Evolutionary conservation across 1,140 invertebrate genomes (phyloP).

Genomic region (Samia ricini): DNA sequence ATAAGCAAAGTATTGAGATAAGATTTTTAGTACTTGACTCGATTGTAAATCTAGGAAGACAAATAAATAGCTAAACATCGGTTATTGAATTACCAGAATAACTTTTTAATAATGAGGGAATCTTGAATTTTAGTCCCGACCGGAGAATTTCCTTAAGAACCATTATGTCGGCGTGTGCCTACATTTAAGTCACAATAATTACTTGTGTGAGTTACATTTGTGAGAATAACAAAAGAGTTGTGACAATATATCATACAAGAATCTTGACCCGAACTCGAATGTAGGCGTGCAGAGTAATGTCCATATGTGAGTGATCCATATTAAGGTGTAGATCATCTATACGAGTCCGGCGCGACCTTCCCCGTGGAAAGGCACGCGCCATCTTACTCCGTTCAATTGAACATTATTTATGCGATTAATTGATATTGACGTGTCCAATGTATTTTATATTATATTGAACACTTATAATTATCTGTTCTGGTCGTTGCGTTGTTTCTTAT

Average conservation of each 20-base stretch:
- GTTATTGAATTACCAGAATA: too few species aligned
- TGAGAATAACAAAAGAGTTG: neutral
- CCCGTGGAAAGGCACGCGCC: neutral
- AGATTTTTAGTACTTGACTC: too few species aligned
- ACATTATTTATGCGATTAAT: neutral
- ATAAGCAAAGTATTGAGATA: too few species aligned
- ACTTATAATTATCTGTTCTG: too few species aligned
- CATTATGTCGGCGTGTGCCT: too few species aligned
- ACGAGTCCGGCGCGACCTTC: slow-evolving; percentile 8
- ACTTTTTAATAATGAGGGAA: too few species aligned
- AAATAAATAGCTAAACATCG: too few species aligned
- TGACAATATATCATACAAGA: neutral
- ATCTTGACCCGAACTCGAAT: neutral
- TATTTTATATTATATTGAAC: neutral
- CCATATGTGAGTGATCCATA: slow-evolving; percentile 35
- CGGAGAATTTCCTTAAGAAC: too few species aligned
- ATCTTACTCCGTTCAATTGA: neutral
- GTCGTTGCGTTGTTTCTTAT: too few species aligned
- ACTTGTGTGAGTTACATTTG: neutral
- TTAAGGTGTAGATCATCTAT: slow-evolving; percentile 41
- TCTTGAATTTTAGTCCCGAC: too few species aligned
- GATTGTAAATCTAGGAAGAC: too few species aligned
- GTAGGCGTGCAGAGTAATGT: slow-evolving; percentile 20
- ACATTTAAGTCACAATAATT: neutral
- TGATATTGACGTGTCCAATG: neutral